Evolutionary conservation across 92 coral and sea anemone species (phyloP).

Genomic region (Parazoanthus atlanticus): DNA sequence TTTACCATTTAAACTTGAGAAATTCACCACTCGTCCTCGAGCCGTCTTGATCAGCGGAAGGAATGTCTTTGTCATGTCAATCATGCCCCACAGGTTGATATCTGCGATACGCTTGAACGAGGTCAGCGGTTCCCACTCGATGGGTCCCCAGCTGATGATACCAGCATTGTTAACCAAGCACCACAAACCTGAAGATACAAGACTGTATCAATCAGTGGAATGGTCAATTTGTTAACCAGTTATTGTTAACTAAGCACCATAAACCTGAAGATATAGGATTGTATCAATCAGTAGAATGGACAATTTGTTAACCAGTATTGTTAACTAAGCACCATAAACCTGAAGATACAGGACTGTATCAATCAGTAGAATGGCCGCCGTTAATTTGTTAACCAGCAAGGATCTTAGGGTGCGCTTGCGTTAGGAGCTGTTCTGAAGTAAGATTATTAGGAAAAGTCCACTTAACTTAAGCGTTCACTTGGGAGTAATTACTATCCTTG

Average conservation of each 20-base stretch:
- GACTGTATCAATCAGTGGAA: not conserved
- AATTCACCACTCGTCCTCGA: constrained; percentile 82
- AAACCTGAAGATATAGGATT: constrained; percentile 48
- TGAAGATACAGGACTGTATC: constrained; percentile 21
- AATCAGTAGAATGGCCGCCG: not conserved
- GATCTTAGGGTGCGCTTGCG: too few relatives aligned
- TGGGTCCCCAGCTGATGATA: constrained; percentile 76
- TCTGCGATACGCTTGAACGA: constrained; percentile 75
- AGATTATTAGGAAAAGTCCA: too few relatives aligned
- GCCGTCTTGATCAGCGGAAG: constrained; percentile 87
- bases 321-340: constrained; percentile 92
- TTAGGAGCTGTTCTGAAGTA: too few relatives aligned
- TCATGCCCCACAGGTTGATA: constrained; percentile 90
- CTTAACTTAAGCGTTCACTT: too few relatives aligned
- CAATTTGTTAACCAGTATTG: constrained; percentile 69
- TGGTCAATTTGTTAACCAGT: constrained; percentile 57
- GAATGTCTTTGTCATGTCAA: constrained; percentile 94
- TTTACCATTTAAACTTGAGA: constrained; percentile 88
- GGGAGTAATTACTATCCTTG: too few relatives aligned
- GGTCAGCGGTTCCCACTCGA: constrained; percentile 87
- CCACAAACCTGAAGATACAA: constrained; percentile 76
- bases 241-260: constrained; percentile 91
- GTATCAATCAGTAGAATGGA: too few relatives aligned
- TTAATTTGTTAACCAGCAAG: too few relatives aligned
- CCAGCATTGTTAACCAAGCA: constrained; percentile 95